These are phyloP conservation scores for Antheraea mylitta DNA, from an alignment of 1,140 invertebrate species.

Conservation along the genomic window DNA sequence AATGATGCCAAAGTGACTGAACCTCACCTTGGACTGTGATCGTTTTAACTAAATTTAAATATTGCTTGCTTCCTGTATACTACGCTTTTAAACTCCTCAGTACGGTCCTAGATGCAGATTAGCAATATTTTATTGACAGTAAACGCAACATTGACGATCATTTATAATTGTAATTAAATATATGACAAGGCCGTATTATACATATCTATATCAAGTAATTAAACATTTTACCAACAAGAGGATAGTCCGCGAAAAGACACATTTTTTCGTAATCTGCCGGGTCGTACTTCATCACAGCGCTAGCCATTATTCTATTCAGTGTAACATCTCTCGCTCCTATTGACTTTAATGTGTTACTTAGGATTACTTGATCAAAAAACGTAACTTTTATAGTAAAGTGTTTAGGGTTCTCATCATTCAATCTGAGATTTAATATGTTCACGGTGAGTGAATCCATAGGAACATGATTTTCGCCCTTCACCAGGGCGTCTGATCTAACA, in stretches of 20 bases:
- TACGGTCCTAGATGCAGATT: too few species aligned
- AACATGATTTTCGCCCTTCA: constrained; percentile 29
- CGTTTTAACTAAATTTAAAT: too few species aligned
- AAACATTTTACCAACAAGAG: constrained; percentile 44
- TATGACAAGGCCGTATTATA: too few species aligned
- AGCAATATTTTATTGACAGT: too few species aligned
- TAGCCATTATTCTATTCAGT: constrained; percentile 25
- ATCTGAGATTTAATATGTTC: constrained; percentile 37
- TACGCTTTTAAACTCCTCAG: too few species aligned
- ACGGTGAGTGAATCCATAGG: constrained; percentile 42
- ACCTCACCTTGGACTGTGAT: too few species aligned
- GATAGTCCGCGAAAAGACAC: constrained; percentile 51
- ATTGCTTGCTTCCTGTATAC: too few species aligned
- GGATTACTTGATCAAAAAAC: constrained; percentile 49
- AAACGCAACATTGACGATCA: too few species aligned
- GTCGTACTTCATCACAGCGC: constrained; percentile 51
- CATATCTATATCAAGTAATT: neutral
- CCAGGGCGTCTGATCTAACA: constrained; percentile 24
- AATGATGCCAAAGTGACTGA: too few species aligned
- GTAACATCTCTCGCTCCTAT: constrained; percentile 26
- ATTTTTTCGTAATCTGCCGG: constrained; percentile 67
- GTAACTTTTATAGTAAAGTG: constrained; percentile 43
- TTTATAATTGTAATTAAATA: too few species aligned
- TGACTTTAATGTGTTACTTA: constrained; percentile 41
- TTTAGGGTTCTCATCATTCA: constrained; percentile 36